Base-by-base conservation (phyloP, 2,888 invertebrate genomes). In the Clusia tigrina region DNA sequence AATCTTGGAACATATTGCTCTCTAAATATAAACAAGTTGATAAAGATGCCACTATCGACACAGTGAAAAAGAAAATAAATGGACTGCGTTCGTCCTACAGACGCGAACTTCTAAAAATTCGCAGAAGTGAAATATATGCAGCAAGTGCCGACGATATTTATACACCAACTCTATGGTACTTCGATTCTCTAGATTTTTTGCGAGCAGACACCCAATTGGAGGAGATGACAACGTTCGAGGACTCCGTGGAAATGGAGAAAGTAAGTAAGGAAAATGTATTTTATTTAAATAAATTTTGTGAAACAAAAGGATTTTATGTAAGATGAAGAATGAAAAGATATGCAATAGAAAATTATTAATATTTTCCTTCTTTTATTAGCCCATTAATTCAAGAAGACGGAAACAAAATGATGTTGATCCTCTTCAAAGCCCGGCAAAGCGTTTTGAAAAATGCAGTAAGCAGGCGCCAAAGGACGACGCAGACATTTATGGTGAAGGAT, bases 401-500 rank as follows among this genome's bases (percentile, higher is more conserved):
- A 48, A 48, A 48, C 6, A 6, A 6, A 48, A n/a, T 48, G 48
- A 48, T 6, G 20, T n/a, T 48, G 48, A 48, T 48, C n/a, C n/a
- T 18, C 48, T 15, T 3, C 48, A 48, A 48, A 48, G n/a, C n/a
- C 9, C n/a, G 5, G 48, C n/a, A 10, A n/a, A 48, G 9, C 48
- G 20, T 18, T 18, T 48, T 6, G 48, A 48, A 48, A 17, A 48
- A 10, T 48, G 9, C 5, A 18, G 6, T n/a, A 48, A 48, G 17
- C 48, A 48, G 20, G 9, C 6, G n/a, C 6, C 48, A 17, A 48
- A n/a, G 48, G 48, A 48, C 20, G 48, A 48, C n/a, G 48, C 48
- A 48, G 48, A 18, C 48, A n/a, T 48, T 48, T 48, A 10, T n/a
- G 48, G 48, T 48, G 48, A 48, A 18, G 48, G 48, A 48, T 48